These are phyloP conservation scores for Ochropleura leucogaster DNA, from an alignment of 2,888 invertebrate genomes.

Conservation along the genomic window DNA sequence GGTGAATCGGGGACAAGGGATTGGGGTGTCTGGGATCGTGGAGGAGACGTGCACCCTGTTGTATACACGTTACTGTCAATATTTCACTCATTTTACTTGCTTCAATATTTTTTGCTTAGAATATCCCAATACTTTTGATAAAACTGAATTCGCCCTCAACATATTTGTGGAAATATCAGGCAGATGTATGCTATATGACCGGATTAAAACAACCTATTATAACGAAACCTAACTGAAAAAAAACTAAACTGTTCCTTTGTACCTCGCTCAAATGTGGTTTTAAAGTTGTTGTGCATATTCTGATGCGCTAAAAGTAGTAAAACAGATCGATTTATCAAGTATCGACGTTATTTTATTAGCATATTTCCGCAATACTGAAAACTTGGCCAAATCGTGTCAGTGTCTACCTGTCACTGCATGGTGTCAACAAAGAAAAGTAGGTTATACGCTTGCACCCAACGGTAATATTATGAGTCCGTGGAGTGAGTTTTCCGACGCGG, in stretches of 20 bases:
- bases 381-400: background rate
- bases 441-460: constrained; percentile 4
- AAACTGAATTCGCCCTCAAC: background rate
- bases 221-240: background rate
- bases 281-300: background rate
- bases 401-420: constrained; percentile 9
- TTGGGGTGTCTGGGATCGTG: constrained; percentile 57
- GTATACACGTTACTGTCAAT: constrained; percentile 19
- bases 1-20: constrained; percentile 57
- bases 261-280: background rate
- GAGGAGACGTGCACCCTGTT: constrained; percentile 59
- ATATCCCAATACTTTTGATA: no score
- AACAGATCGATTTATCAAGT: background rate
- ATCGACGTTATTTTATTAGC: constrained; percentile 1
- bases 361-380: constrained; percentile 1
- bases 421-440: constrained; percentile 17
- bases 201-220: background rate
- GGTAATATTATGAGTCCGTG: constrained; percentile 15
- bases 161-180: background rate
- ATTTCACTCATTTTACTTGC: background rate
- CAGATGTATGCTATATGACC: background rate
- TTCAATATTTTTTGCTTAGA: no score
- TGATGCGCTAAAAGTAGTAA: no score
- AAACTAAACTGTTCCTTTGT: background rate
- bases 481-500: constrained; percentile 15